These are phyloP conservation scores for Dendrolimus pini DNA, from an alignment of 2,888 invertebrate genomes.

Conservation along the genomic window DNA sequence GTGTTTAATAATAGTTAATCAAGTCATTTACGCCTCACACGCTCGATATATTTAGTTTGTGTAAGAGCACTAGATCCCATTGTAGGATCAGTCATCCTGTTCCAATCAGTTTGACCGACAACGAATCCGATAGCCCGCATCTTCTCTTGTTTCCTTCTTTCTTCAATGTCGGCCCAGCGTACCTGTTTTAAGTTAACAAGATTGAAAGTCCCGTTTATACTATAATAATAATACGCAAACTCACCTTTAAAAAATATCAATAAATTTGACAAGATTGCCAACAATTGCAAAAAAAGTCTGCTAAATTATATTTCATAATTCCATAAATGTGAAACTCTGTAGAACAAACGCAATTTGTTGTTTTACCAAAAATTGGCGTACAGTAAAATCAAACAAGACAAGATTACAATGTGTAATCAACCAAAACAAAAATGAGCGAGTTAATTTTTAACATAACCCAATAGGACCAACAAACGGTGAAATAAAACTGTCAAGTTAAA, in stretches of 20 bases:
- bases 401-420: no score
- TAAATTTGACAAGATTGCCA: no score
- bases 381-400: no score
- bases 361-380: no score
- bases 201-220: conserved; percentile 19
- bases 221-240: not conserved
- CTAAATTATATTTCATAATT: no score
- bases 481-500: no score
- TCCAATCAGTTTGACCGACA: conserved; percentile 98
- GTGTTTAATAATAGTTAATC: not conserved
- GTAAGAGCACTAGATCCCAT: conserved; percentile 93
- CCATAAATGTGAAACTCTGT: no score
- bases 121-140: conserved; percentile 97
- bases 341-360: no score
- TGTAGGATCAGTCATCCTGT: conserved; percentile 94
- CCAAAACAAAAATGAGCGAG: no score
- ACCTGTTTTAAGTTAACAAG: conserved; percentile 82
- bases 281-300: no score
- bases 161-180: conserved; percentile 98
- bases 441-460: no score
- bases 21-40: conserved; percentile 48
- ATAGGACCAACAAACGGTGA: no score
- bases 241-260: conserved; percentile 3
- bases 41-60: conserved; percentile 93
- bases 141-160: conserved; percentile 92